Evolutionary conservation across 2,888 invertebrate species (phyloP).

Genomic region (Trachelus tabidus): DNA sequence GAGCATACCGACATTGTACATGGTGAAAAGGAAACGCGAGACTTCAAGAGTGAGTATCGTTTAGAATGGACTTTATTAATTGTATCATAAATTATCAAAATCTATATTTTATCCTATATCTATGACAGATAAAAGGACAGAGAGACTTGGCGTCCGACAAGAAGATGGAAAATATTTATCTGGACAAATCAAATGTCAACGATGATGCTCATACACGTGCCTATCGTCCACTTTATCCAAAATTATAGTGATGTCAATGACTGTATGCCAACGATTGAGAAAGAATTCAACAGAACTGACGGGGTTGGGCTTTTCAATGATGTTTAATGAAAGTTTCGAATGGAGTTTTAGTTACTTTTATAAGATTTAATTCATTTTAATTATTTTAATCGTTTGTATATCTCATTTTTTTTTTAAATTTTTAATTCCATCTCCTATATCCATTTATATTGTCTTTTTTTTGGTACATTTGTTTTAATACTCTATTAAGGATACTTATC

Average conservation of each 20-base stretch:
- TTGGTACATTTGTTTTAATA: background rate
- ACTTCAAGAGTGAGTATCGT: background rate
- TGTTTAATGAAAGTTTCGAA: background rate
- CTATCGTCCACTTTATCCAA: slow-evolving; percentile 51
- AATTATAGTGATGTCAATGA: slow-evolving; percentile 5
- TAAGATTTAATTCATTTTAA: background rate
- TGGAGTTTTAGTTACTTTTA: background rate
- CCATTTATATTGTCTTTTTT: background rate
- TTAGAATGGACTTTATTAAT: background rate
- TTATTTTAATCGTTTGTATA: background rate
- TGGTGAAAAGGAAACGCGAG: slow-evolving; percentile 28
- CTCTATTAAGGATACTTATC: background rate
- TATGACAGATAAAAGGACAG: background rate
- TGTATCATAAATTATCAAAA: slow-evolving; percentile 41
- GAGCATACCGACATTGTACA: slow-evolving; percentile 35
- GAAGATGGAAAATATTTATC: slow-evolving; percentile 55
- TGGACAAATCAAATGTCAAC: slow-evolving; percentile 43
- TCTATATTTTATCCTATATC: background rate
- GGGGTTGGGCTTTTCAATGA: background rate
- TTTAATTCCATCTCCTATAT: background rate
- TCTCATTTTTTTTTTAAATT: background rate
- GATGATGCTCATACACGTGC: slow-evolving; percentile 50
- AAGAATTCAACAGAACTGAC: background rate
- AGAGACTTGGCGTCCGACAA: slow-evolving; percentile 18
- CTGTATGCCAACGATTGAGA: background rate